These are phyloP conservation scores for Zaprionus ghesquierei DNA, from an alignment of 1,140 invertebrate genomes.

Conservation along the genomic window DNA sequence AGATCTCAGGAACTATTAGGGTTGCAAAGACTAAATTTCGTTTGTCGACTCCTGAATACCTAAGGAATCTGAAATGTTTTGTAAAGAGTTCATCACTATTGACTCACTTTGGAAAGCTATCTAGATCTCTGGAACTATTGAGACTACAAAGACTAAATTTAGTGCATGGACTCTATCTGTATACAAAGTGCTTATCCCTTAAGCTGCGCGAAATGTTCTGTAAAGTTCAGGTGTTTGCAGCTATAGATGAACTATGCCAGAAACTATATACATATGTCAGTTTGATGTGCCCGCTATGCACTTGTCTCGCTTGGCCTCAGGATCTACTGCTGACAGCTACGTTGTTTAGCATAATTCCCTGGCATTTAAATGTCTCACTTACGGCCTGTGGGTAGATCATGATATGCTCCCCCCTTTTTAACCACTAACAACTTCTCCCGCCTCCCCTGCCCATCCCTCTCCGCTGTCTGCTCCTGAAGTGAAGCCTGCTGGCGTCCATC, in stretches of 20 bases:
- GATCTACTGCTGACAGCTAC: too few relatives aligned
- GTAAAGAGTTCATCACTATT: too few relatives aligned
- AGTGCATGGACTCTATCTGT: too few relatives aligned
- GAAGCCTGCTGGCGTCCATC: neutral
- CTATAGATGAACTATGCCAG: too few relatives aligned
- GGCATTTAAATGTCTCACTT: conserved; percentile 26
- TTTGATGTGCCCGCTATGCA: too few relatives aligned
- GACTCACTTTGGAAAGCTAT: too few relatives aligned
- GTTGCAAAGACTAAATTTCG: neutral
- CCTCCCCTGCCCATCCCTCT: neutral
- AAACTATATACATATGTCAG: too few relatives aligned
- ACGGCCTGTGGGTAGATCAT: conserved; percentile 2
- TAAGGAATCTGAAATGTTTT: neutral
- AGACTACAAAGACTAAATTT: neutral
- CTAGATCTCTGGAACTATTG: neutral
- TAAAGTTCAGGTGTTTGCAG: too few relatives aligned
- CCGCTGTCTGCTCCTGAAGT: neutral
- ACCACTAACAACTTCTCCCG: neutral
- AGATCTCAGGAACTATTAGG: neutral
- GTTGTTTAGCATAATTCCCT: conserved; percentile 15
- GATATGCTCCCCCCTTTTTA: neutral
- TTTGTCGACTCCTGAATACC: neutral
- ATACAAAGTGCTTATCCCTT: too few relatives aligned
- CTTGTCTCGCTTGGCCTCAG: too few relatives aligned
- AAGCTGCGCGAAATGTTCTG: neutral